Evolutionary conservation across 2,113 vertebrate genomes (phyloP), one percentile per base, ranked within the genome.

Genomic region (Hiodon alosoides): DNA sequence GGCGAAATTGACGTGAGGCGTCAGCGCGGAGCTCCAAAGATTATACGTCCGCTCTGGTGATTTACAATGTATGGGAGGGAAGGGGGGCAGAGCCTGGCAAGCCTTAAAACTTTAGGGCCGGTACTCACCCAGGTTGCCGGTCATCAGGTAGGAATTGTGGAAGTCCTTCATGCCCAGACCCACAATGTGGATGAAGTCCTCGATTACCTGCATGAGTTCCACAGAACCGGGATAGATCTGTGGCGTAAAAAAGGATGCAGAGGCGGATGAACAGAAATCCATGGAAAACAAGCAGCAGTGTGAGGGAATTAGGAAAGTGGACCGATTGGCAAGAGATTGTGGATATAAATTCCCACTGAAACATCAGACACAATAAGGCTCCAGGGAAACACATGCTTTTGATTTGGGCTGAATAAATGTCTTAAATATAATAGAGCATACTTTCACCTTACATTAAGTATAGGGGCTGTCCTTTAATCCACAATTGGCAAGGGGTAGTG

Each of bases 181-280:
- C 83, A 99, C 97, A 85, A 99, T 96, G 90, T 99, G 97, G 90
- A 99, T 98, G 93, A 99, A 99, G 87, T 99, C 97, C 92, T 99
- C 97, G 83, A 98, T 98, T 90, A 99, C 95, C 92, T 98, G 96
- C 97, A 99, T 99, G 87, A 99, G 92, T 83, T 98, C 96, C 90
- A 99, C 94, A 0, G 97, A 97, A 52, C 95, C 97, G 0, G 96
- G 97, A 80, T 98, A 99, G 85, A 99, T 96, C 97, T 99, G 88
- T 51, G 79, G 5, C 61, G 7, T 47, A n/a, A 67, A 68, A 68
- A 9, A 72, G 54, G n/a, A 73, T 58, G 59, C 47, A 57, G 31
- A 31, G 31, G 31, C 2, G 31, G 31, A 31, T 31, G 31, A 31
- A 31, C 31, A 31, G 31, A 31, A 31, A 31, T 1, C 31, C 31